Evolutionary conservation across 2,113 vertebrate genomes (phyloP).

Genomic region (Tetraodon nigroviridis): DNA sequence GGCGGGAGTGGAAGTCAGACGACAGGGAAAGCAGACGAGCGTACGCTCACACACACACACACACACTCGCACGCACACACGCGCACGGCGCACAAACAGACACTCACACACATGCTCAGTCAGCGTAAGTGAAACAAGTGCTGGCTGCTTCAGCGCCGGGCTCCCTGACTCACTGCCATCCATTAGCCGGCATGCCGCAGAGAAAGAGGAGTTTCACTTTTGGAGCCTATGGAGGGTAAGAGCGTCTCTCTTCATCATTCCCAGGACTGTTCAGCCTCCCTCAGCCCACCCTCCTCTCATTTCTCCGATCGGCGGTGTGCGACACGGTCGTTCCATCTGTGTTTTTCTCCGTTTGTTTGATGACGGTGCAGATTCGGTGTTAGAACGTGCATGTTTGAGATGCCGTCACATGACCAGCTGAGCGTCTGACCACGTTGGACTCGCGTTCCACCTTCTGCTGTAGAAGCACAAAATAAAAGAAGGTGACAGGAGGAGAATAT

Average conservation of each 20-base stretch:
- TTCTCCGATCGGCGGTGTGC: not conserved
- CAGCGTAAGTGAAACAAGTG: constrained; percentile 65
- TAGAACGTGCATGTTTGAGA: constrained; percentile 19
- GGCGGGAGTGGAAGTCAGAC: constrained; percentile 55
- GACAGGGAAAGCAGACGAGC: constrained; percentile 42
- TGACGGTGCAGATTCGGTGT: constrained; percentile 57
- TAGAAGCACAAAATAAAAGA: not conserved
- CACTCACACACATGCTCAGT: constrained; percentile 43
- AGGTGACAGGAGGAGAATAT: not conserved
- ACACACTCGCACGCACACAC: constrained; percentile 13
- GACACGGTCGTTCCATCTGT: not conserved
- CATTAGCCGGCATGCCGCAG: constrained; percentile 67
- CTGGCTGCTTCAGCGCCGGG: constrained; percentile 58
- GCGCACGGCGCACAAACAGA: not conserved
- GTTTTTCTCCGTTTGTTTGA: constrained; percentile 31
- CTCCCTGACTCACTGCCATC: constrained; percentile 51
- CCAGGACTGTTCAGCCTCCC: not conserved
- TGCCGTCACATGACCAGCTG: constrained; percentile 11
- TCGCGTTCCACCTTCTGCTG: not conserved
- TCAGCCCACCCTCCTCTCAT: not conserved
- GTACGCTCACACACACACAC: constrained; percentile 24
- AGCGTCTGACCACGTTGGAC: not conserved
- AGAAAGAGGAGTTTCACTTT: constrained; percentile 77
- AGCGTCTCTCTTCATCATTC: constrained; percentile 19
- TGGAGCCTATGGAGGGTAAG: constrained; percentile 76